Conservation (phyloP, 2,113 vertebrate species). For the Hystrix cristata region DNA sequence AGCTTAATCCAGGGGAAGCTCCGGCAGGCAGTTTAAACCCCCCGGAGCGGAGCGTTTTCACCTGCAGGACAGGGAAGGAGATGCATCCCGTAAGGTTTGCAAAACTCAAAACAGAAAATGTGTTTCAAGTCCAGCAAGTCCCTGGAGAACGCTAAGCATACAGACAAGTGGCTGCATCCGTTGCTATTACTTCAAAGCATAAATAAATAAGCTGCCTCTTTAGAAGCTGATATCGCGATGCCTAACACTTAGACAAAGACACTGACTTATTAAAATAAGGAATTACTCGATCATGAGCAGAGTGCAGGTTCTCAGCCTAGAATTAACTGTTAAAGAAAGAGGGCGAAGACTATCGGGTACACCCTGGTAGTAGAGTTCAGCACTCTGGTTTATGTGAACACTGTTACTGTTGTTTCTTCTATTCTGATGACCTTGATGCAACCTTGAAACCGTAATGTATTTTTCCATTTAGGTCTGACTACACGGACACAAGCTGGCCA, state of each 20-base stretch:
- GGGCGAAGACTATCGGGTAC: rapidly evolving
- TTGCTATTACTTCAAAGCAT: background rate
- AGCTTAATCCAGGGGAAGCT: background rate
- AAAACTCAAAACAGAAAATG: background rate
- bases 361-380: rapidly evolving
- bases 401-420: rapidly evolving
- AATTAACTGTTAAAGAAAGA: background rate
- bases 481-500: background rate
- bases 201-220: background rate
- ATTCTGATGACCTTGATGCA: background rate
- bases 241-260: background rate
- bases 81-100: background rate
- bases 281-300: background rate
- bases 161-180: background rate
- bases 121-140: background rate
- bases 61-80: background rate
- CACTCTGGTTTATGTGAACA: rapidly evolving
- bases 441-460: background rate
- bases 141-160: background rate
- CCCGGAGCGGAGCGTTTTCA: background rate
- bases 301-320: background rate
- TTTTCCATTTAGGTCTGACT: background rate
- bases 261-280: background rate
- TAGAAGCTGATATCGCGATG: background rate
- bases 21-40: background rate